Base-by-base conservation (phyloP, 2,113 vertebrate genomes). In the Laticauda colubrina region DNA sequence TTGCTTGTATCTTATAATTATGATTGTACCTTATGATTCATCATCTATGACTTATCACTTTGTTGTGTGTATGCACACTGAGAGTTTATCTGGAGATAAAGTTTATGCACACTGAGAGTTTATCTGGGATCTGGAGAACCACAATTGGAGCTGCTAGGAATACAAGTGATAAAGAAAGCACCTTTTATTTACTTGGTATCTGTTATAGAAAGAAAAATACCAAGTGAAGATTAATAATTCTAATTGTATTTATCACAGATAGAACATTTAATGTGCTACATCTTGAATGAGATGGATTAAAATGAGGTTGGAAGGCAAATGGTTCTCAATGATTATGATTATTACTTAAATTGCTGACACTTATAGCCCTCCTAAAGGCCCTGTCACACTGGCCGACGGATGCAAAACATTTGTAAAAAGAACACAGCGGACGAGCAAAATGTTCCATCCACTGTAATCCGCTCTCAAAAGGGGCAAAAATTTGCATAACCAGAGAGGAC, bases 111-210 rank as follows among this genome's bases (percentile, higher is more conserved):
- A 15, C 64, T 69, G 61, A n/a, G 64, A n/a, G 29, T 1, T n/a
- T n/a, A 15, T 39, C 34, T 39, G 75, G 54, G 91, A 85, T 39
- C 64, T 94, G 48, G 86, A 90, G 87, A 88, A 93, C 34, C 45
- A 94, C 93, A 5, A 29, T 51, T 18, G 92, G 91, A 93, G 88
- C 91, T 92, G 45, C 4, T 0, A 0, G 87, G 87, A 57, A 90
- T 85, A 34, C 90, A 51, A 61, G 88, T 91, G 88, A 39, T 48
- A 92, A 92, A 48, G 64, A 94, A 95, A 53, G 54, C 2, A 95
- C 91, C 90, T 94, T 92, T 85, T 1, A 20, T 92, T 53, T 87
- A 11, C 2, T 88, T 54, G 39, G 45, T 48, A 53, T 29, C 88
- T 0, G 1, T 43, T 64, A 61, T 88, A 85, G 53, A 23, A 75